A percentile compares a stretch with the other conserved stretches of the same genome.
Evolutionary conservation across 2,888 invertebrate genomes (phyloP).

Genomic region (Pandemis cinnamomeana): DNA sequence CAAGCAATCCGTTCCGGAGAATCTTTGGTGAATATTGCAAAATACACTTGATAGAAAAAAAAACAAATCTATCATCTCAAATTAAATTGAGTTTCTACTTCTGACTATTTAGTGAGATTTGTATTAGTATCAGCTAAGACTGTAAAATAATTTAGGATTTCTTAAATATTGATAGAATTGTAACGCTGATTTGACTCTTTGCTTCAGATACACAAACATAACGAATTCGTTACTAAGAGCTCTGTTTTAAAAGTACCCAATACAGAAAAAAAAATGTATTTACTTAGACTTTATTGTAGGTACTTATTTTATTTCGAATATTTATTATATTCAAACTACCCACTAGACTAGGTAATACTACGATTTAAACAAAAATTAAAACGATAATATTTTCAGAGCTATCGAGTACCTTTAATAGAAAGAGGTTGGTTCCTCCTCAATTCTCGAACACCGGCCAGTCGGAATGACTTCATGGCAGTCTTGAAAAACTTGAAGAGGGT

Average conservation of each 20-base stretch:
- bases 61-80: neutral
- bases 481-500: slow-evolving; percentile 93
- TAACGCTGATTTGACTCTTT: no score
- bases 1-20: slow-evolving; percentile 81
- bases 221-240: no score
- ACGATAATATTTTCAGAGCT: slow-evolving; percentile 71
- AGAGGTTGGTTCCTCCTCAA: slow-evolving; percentile 84
- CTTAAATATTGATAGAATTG: no score
- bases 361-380: neutral
- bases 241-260: no score
- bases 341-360: no score
- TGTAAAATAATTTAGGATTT: no score
- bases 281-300: no score
- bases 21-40: slow-evolving; percentile 81
- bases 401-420: slow-evolving; percentile 87
- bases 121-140: no score
- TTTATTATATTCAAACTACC: no score
- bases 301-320: no score
- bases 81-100: neutral
- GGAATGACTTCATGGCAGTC: slow-evolving; percentile 93
- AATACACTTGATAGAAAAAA: neutral
- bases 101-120: neutral
- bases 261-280: no score
- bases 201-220: no score
- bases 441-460: slow-evolving; percentile 73